Evolutionary conservation across 1,140 invertebrate species (phyloP), one percentile per base, ranked within the genome.

Genomic region (Ips typographus): DNA sequence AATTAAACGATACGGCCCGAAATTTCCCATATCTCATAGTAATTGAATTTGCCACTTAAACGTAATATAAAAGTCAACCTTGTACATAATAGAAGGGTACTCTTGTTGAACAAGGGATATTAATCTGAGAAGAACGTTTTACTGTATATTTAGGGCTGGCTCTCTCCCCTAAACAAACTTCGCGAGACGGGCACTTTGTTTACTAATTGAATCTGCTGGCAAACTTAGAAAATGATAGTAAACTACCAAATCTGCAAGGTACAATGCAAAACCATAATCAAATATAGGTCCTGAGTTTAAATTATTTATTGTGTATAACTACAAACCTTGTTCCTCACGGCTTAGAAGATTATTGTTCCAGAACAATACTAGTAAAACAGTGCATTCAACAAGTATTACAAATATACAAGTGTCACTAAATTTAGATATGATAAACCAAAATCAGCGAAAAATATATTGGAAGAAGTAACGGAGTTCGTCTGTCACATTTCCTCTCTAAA

Each of bases 11-110:
- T n/a, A n/a, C 37, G 49, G 53, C 40, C 60, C 47, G 42, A 59
- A 69, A 59, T 59, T 64, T 65, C 57, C 66, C 42, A 70, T 52
- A 65, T 70, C 52, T 62, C 61, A 40, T 53, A 37, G 49, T 70
- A 70, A 70, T 70, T 60, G 68, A 70, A 70, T 70, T 70, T 70
- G 68, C 68, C 68, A 70, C 62, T 70, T 70, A 70, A 64, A 70
- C 53, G 68, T 62, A 70, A 57, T 70, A 70, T 65, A 70, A 70
- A 70, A 70, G 68, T 70, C 68, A 70, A 62, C 44, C 68, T 70
- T 61, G 59, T 70, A 59, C 43, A 65, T 64, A 70, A 70, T 65
- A 65, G 60, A 70, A 65, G 60, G 68, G 53, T 62, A 62, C 55
- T 65, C 68, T 65, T 70, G 68, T 70, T 65, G 68, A 70, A 70